A percentile compares a stretch with the other conserved stretches of the same genome.
Evolutionary conservation across 2,113 vertebrate genomes (phyloP).

Genomic region (Melierax canorus): DNA sequence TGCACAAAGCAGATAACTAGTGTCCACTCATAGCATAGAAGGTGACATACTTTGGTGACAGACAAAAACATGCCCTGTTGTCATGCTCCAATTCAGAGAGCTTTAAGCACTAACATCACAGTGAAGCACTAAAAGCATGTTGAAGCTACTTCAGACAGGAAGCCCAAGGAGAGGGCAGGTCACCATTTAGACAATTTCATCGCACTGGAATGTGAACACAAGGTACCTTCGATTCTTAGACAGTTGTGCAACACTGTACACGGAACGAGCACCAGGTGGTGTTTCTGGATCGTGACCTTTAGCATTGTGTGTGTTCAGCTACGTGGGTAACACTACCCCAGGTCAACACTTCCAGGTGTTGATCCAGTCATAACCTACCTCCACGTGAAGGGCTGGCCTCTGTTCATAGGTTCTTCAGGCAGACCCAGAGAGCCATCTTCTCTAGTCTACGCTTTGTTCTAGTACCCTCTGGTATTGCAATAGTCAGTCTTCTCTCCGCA

Average conservation of each 20-base stretch:
- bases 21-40: not conserved
- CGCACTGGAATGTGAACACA: not conserved
- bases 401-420: not conserved
- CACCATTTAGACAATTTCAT: not conserved
- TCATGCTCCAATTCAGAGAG: not conserved
- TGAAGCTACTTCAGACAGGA: not conserved
- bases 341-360: not conserved
- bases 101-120: not conserved
- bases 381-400: not conserved
- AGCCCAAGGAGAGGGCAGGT: not conserved
- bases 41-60: not conserved
- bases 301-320: not conserved
- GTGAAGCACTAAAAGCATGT: not conserved
- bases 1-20: not conserved
- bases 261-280: not conserved
- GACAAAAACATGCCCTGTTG: not conserved
- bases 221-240: not conserved
- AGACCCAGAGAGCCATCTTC: not conserved
- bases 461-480: not conserved
- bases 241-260: too few relatives aligned
- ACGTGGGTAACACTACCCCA: accelerated
- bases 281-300: not conserved
- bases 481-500: not conserved
- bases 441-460: not conserved
- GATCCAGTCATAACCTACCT: not conserved